A percentile compares a stretch with the other conserved stretches of the same genome.
These are phyloP conservation scores for Scopus umbretta DNA, from an alignment of 2,113 vertebrate genomes.

Conservation along the genomic window DNA sequence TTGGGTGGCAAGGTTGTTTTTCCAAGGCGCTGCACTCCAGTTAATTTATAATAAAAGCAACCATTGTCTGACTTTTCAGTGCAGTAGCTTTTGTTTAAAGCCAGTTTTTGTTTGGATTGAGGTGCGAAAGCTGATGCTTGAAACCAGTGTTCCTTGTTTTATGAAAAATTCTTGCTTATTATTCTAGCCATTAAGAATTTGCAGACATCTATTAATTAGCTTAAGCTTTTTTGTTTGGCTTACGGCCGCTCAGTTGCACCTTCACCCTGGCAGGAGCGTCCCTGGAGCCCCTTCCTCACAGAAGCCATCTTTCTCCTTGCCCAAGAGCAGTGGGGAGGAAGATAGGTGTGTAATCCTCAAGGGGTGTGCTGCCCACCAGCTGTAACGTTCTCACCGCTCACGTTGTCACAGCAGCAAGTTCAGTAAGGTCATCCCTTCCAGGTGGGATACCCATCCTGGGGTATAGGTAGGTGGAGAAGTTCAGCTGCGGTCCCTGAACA, in stretches of 20 bases:
- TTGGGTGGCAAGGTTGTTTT: slow-evolving; percentile 17
- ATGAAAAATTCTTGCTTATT: neutral
- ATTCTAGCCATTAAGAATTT: neutral
- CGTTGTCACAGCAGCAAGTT: neutral
- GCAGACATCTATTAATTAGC: neutral
- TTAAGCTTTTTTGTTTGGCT: neutral
- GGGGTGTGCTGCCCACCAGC: neutral
- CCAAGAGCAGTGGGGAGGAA: neutral
- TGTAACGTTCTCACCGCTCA: neutral
- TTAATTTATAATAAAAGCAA: slow-evolving; percentile 57
- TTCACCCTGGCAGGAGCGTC: neutral
- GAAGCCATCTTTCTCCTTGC: neutral
- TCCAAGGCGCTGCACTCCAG: neutral
- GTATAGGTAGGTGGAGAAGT: neutral
- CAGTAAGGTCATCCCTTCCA: neutral
- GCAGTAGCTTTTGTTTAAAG: neutral
- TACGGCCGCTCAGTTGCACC: neutral
- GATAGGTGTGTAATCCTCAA: neutral
- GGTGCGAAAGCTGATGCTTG: neutral
- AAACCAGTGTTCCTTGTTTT: neutral
- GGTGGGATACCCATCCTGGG: neutral
- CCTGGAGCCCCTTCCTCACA: neutral
- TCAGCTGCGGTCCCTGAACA: neutral
- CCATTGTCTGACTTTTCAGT: neutral
- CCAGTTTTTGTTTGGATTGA: neutral